phyloP scores from a whole-genome alignment of 2,113 vertebrate genomes.

The Callorhinus ursinus region DNA sequence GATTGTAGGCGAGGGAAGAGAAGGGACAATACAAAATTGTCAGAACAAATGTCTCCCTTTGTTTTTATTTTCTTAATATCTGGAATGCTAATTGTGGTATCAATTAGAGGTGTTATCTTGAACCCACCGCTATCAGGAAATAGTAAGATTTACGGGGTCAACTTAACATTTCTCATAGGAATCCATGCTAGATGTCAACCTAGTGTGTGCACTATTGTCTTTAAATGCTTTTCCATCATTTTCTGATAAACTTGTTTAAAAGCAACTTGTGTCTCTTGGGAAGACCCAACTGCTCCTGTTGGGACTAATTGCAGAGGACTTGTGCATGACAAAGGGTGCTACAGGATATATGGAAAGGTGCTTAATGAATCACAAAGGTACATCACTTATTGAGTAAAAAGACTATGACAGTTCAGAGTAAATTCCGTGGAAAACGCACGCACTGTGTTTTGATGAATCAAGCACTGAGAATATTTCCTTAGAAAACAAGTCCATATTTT shows the following conservation, averaged over 20 bases:
- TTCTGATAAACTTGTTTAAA: conserved; percentile 61
- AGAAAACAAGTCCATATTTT: conserved; percentile 84
- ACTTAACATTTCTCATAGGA: conserved; percentile 68
- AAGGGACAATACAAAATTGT: neutral
- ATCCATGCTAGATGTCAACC: conserved; percentile 61
- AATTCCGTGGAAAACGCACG: conserved; percentile 84
- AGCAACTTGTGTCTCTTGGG: conserved; percentile 9
- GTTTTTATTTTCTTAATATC: neutral
- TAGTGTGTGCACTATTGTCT: conserved; percentile 25
- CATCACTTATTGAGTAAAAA: conserved; percentile 80
- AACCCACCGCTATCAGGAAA: neutral
- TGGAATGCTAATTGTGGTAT: conserved; percentile 3
- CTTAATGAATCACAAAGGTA: conserved; percentile 83
- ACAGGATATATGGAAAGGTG: conserved; percentile 57
- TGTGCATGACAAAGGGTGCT: conserved; percentile 72
- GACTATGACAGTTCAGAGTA: conserved; percentile 78
- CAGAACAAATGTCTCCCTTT: neutral
- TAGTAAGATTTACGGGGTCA: conserved; percentile 50
- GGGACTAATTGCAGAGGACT: conserved; percentile 68
- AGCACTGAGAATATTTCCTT: conserved; percentile 83
- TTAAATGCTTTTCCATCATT: conserved; percentile 70
- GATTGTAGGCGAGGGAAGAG: neutral
- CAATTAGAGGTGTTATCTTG: neutral
- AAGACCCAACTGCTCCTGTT: conserved; percentile 38
- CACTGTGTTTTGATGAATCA: conserved; percentile 81